A percentile compares a stretch with the other conserved stretches of the same genome.
Conservation (phyloP, 2,113 vertebrate species). For the Ochotona curzoniae region DNA sequence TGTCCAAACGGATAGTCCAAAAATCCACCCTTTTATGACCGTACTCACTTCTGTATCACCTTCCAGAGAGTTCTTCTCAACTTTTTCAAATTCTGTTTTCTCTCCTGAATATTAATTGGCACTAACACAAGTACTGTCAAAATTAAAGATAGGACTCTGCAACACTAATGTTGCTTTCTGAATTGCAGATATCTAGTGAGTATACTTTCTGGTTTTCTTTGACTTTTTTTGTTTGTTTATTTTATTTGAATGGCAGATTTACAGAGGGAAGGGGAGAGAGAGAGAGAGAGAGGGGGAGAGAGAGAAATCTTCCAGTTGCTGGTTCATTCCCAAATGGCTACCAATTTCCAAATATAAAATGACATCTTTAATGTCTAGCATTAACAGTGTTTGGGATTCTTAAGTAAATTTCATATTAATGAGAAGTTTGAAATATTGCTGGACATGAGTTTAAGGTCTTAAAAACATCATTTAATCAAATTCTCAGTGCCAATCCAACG, state of each 20-base stretch:
- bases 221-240: too few relatives aligned
- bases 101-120: background rate
- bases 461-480: background rate
- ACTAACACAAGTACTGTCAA: background rate
- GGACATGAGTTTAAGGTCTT: background rate
- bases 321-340: too few relatives aligned
- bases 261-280: too few relatives aligned
- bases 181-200: background rate
- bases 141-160: conserved; percentile 16
- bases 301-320: too few relatives aligned
- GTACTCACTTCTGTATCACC: background rate
- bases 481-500: background rate
- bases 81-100: background rate
- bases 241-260: too few relatives aligned
- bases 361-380: conserved; percentile 2
- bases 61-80: background rate
- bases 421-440: background rate
- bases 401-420: background rate
- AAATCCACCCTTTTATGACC: background rate
- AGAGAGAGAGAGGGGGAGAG: too few relatives aligned
- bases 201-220: background rate
- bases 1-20: background rate
- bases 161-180: background rate
- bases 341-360: background rate
- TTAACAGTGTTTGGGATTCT: background rate